phyloP scores from a whole-genome alignment of 1,140 invertebrate genomes.

The Drosophila quadrilineata region DNA sequence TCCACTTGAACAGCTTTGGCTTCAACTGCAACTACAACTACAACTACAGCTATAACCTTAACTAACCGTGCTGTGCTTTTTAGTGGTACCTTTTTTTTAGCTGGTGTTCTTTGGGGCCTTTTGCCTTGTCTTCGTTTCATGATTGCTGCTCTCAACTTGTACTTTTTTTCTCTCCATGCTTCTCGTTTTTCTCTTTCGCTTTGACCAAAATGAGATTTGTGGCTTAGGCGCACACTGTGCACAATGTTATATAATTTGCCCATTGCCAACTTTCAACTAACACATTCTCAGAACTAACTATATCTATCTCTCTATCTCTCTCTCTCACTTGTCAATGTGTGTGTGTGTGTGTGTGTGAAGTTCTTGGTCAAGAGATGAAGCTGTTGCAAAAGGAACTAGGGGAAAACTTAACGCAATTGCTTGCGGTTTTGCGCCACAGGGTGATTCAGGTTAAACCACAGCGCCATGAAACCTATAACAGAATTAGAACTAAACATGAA shows the following conservation, averaged over 20 bases:
- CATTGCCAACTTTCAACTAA: conserved; percentile 38
- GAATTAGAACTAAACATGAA: neutral
- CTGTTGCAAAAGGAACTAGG: conserved; percentile 5
- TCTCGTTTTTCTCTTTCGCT: too few relatives aligned
- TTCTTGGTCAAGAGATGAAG: conserved; percentile 68
- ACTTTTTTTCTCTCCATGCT: too few relatives aligned
- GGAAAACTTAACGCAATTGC: conserved; percentile 17
- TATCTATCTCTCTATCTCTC: conserved; percentile 1
- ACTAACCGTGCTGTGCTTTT: too few relatives aligned
- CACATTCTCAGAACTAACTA: conserved; percentile 3
- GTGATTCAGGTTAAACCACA: conserved; percentile 17
- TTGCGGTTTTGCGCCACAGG: conserved; percentile 10
- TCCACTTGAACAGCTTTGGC: conserved; percentile 20
- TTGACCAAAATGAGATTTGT: conserved; percentile 36
- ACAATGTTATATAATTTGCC: conserved; percentile 47
- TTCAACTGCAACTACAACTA: conserved; percentile 13
- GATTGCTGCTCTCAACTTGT: conserved; percentile 53
- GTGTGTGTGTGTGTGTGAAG: conserved; percentile 60
- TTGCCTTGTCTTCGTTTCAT: too few relatives aligned
- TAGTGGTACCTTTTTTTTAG: neutral
- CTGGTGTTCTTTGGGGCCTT: conserved; percentile 20
- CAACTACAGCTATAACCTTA: conserved; percentile 27
- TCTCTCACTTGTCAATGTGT: conserved; percentile 2
- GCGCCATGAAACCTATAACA: neutral
- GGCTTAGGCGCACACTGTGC: conserved; percentile 33